Evolutionary conservation across 2,888 invertebrate genomes (phyloP), one percentile per base, ranked within the genome.

Genomic region (Drepanosiphum platanoidis): DNA sequence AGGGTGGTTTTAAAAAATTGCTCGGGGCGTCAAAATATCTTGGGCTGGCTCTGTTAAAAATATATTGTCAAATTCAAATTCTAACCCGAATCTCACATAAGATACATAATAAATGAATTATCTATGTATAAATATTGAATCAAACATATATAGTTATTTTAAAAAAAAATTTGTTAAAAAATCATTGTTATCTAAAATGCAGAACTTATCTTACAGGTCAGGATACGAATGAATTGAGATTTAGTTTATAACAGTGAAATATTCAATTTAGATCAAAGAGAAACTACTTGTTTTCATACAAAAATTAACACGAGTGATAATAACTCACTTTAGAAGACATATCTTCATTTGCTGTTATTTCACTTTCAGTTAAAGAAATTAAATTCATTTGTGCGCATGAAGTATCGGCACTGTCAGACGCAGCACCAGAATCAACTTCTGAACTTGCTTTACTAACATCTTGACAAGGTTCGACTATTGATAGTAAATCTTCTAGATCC

Each of bases 401-500:
- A 52, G 84, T 84, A 77, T 84, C 84, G 68, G 77, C 84, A 70
- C 75, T 84, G 52, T 84, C 84, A 46, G 84, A 84, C 30, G 84
- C 84, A 30, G 84, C 84, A 68, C 84, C 84, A 5, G 84, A 84
- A 32, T 84, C 84, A 39, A 84, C 84, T 68, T 84, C 84, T 84
- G 84, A 84, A 68, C 75, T 84, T 5, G 84, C 77, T 84, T 84
- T 84, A 58, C 84, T 84, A 39, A 68, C 77, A 64, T 86, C 86
- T 58, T 86, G 80, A 66, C 74, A 86, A 80, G 86, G 86, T 5
- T 86, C 80, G 3, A 86, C 86, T 52, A 86, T 75, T 74, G 86
- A 86, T 61, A 86, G 32, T 64, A 86, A 68, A 52, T 86, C 86
- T 52, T 86, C 86, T 74, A 86, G 74, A 66, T 86, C 86, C 68